phyloP scores from a whole-genome alignment of 1,140 invertebrate genomes.

The Sycophaga agraensis region DNA sequence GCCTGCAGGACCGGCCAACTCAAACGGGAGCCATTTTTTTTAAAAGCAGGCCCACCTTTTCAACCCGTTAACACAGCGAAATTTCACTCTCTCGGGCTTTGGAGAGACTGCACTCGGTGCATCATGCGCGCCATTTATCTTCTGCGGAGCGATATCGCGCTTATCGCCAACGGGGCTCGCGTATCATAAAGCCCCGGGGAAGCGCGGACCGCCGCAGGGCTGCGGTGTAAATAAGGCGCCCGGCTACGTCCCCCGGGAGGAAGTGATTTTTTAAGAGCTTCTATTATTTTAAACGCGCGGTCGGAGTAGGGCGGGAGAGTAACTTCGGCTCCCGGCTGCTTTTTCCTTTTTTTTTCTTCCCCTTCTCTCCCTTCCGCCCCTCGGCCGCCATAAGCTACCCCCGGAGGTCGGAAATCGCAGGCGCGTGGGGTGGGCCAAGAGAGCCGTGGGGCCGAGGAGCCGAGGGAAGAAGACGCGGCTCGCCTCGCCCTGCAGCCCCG shows the following conservation, averaged over 20 bases:
- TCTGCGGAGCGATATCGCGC: not conserved
- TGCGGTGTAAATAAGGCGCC: not conserved
- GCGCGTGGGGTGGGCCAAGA: constrained; percentile 5
- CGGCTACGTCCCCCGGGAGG: not conserved
- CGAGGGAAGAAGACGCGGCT: constrained; percentile 12
- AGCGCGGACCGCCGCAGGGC: not conserved
- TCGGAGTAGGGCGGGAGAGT: not conserved
- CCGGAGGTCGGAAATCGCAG: constrained; percentile 21
- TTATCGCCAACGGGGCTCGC: too few species aligned
- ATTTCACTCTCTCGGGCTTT: too few species aligned
- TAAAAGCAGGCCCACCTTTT: too few species aligned
- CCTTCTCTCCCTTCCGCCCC: too few species aligned
- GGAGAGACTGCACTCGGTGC: too few species aligned
- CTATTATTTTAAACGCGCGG: constrained; percentile 26
- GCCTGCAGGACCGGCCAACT: too few species aligned
- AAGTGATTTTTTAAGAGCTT: constrained; percentile 31
- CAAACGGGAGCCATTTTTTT: too few species aligned
- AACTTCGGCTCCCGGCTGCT: not conserved
- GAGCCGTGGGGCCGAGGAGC: constrained; percentile 26
- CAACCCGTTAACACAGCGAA: too few species aligned
- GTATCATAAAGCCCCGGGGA: too few species aligned
- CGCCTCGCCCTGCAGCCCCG: too few species aligned
- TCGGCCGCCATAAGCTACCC: constrained; percentile 23
- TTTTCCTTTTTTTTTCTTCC: too few species aligned
- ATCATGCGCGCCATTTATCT: too few species aligned